Conservation (phyloP, 1,140 invertebrate genomes). For the Conopomorpha cramerella region DNA sequence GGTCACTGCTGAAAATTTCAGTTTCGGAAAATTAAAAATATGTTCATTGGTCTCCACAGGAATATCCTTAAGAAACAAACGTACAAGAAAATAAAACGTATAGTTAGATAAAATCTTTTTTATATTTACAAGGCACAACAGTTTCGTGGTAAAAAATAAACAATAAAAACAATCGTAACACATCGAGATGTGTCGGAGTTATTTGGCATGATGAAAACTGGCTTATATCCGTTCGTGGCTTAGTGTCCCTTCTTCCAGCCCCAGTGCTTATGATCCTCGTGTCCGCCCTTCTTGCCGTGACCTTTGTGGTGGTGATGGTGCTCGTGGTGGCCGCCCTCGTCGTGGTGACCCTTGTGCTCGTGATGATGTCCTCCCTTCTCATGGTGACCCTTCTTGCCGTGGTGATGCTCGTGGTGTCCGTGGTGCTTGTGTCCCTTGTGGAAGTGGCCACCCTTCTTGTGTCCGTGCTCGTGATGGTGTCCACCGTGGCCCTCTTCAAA, state of each 20-base stretch:
- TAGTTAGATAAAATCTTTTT: too few relatives aligned
- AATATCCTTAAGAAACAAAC: too few relatives aligned
- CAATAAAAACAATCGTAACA: too few relatives aligned
- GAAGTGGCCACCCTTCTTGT: slow-evolving; percentile 69
- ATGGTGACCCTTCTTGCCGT: slow-evolving; percentile 72
- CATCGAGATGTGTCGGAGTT: too few relatives aligned
- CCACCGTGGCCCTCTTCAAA: slow-evolving; percentile 68
- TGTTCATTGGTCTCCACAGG: too few relatives aligned
- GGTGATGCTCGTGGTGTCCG: slow-evolving; percentile 67
- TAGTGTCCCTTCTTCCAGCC: slow-evolving; percentile 62
- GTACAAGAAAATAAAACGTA: too few relatives aligned
- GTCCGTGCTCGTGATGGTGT: slow-evolving; percentile 68
- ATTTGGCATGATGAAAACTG: too few relatives aligned
- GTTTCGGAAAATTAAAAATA: too few relatives aligned
- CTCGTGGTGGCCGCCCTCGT: slow-evolving; percentile 62
- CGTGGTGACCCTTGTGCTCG: slow-evolving; percentile 48
- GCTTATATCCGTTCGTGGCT: too few relatives aligned
- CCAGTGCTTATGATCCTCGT: slow-evolving; percentile 57
- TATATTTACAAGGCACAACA: too few relatives aligned
- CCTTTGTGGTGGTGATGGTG: slow-evolving; percentile 65
- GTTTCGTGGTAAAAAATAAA: too few relatives aligned
- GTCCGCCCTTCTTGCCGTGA: slow-evolving; percentile 67
- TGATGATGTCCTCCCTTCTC: slow-evolving; percentile 66
- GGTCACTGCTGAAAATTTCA: too few relatives aligned
- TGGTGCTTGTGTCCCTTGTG: slow-evolving; percentile 71